Conservation (phyloP, 2,888 invertebrate genomes). For the Conchocele bisecta region DNA sequence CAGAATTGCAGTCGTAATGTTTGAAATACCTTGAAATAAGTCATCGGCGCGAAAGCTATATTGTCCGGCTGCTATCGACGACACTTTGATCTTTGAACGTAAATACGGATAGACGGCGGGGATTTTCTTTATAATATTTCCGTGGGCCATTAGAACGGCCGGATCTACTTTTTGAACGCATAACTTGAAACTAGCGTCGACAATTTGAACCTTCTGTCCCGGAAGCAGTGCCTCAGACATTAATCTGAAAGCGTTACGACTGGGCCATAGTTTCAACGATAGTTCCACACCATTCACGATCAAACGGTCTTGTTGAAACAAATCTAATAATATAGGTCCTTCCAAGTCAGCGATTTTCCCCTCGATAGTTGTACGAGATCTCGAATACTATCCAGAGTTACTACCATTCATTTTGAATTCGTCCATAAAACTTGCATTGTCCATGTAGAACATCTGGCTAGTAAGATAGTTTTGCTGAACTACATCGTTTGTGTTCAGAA, state of each 20-base stretch:
- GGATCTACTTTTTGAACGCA: conserved; percentile 38
- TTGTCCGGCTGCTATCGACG: conserved; percentile 34
- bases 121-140: conserved; percentile 5
- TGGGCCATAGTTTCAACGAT: conserved; percentile 19
- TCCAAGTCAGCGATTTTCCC: conserved; percentile 37
- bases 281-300: too few species aligned
- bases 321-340: conserved; percentile 32
- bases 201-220: conserved; percentile 23
- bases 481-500: too few species aligned
- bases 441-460: conserved; percentile 30
- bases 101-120: conserved; percentile 44
- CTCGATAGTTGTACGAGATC: conserved; percentile 6
- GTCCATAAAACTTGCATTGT: background rate
- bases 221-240: conserved; percentile 9
- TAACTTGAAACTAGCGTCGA: conserved; percentile 37
- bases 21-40: too few species aligned
- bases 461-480: background rate
- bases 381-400: conserved; percentile 22
- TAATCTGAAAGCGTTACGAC: conserved; percentile 26
- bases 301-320: conserved; percentile 29
- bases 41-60: too few species aligned
- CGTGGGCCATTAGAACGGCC: conserved; percentile 30
- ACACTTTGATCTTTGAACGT: conserved; percentile 29
- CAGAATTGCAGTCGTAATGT: too few species aligned
- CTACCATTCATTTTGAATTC: conserved; percentile 20